A percentile compares a stretch with the other conserved stretches of the same genome.
Evolutionary conservation across 2,113 vertebrate genomes (phyloP).

Genomic region (Vulpes lagopus): DNA sequence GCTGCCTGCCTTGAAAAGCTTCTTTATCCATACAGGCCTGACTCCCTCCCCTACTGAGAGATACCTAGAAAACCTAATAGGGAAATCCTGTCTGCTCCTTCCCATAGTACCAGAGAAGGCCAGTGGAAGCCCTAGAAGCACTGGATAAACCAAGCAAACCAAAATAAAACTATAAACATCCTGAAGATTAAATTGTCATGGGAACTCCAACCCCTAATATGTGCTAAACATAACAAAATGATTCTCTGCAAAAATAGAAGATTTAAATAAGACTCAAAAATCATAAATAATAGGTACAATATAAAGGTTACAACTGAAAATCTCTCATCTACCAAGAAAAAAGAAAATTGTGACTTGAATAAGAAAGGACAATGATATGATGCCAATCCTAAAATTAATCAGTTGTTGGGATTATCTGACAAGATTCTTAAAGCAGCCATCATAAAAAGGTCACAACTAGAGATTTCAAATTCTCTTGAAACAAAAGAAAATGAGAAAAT

Average conservation of each 20-base stretch:
- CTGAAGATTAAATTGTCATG: neutral
- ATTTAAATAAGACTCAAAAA: neutral
- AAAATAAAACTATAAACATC: neutral
- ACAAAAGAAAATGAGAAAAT: neutral
- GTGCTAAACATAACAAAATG: neutral
- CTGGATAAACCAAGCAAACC: neutral
- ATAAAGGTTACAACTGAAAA: too few relatives aligned
- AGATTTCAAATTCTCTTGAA: slow-evolving; percentile 36
- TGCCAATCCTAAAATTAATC: neutral
- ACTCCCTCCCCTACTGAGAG: neutral
- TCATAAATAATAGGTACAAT: neutral
- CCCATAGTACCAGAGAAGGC: neutral
- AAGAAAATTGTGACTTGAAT: neutral
- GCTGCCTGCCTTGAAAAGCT: neutral
- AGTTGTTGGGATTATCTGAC: neutral
- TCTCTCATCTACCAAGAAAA: neutral
- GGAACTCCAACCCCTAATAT: neutral
- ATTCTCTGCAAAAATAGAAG: neutral
- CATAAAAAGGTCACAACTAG: neutral
- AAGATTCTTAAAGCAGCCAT: neutral
- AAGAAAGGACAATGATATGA: neutral
- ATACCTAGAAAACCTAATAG: too few relatives aligned
- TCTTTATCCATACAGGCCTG: neutral
- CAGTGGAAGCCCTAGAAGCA: neutral
- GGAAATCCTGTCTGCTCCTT: neutral